Percentiles rank a stretch among this genome's conserved stretches.
Evolutionary conservation across 2,113 vertebrate genomes (phyloP).

Genomic region (Spea bombifrons): DNA sequence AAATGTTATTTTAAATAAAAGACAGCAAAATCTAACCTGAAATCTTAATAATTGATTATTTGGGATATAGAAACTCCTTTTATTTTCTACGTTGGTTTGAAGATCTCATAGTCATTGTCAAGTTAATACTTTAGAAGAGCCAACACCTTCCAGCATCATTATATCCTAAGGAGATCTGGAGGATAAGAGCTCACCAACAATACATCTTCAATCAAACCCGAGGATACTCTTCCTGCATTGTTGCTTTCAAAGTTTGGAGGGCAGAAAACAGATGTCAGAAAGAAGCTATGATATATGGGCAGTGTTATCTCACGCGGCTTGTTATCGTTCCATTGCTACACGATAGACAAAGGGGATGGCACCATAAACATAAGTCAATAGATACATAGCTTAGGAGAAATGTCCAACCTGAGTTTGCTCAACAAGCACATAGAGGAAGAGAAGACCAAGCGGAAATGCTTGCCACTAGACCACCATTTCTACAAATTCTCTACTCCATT

Average conservation of each 20-base stretch:
- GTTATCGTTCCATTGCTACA: slow-evolving; percentile 64
- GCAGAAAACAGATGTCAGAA: slow-evolving; percentile 70
- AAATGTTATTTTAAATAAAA: too few species aligned
- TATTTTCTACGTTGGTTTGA: not conserved
- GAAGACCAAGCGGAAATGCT: too few species aligned
- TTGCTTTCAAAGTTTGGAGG: slow-evolving; percentile 62
- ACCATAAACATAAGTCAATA: slow-evolving; percentile 35
- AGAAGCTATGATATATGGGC: slow-evolving; percentile 65
- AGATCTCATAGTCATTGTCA: slow-evolving; percentile 15
- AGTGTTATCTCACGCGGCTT: slow-evolving; percentile 63
- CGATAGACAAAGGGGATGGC: slow-evolving; percentile 54
- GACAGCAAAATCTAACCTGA: too few species aligned
- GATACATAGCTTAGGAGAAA: slow-evolving; percentile 8
- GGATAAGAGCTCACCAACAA: slow-evolving; percentile 61
- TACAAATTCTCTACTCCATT: too few species aligned
- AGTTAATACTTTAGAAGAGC: slow-evolving; percentile 53
- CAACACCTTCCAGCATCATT: slow-evolving; percentile 42
- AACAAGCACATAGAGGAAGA: too few species aligned
- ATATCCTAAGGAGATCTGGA: slow-evolving; percentile 60
- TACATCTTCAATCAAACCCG: slow-evolving; percentile 63
- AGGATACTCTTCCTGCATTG: slow-evolving; percentile 55
- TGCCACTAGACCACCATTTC: too few species aligned
- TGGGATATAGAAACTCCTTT: too few species aligned
- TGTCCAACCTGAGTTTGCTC: not conserved
- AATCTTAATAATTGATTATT: too few species aligned